Conservation (phyloP, 2,797 vertebrate species). For the Ptychobarbus kaznakovi region DNA sequence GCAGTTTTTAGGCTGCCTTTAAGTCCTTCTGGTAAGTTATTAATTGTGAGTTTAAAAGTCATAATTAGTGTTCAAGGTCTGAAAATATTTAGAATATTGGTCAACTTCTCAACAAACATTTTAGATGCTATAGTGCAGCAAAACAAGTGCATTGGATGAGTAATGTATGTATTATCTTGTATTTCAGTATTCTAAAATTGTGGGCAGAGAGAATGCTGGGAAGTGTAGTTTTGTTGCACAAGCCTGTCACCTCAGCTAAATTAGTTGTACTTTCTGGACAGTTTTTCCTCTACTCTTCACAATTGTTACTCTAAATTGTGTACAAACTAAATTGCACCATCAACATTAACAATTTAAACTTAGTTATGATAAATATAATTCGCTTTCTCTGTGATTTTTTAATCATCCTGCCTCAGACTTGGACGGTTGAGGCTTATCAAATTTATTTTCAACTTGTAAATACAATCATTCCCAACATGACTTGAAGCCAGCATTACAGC, state of each 20-base stretch:
- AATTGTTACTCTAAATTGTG: neutral
- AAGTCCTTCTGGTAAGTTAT: neutral
- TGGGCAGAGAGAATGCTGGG: conserved; percentile 2
- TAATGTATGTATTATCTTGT: neutral
- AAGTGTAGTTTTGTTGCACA: neutral
- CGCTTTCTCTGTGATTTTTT: neutral
- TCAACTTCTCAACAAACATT: neutral
- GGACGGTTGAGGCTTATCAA: neutral
- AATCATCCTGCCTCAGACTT: neutral
- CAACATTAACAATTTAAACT: neutral
- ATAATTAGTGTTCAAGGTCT: neutral
- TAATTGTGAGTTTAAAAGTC: neutral
- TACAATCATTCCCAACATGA: neutral
- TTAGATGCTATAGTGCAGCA: neutral
- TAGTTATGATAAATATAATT: neutral
- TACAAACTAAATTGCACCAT: neutral
- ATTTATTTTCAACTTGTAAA: neutral
- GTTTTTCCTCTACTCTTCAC: neutral
- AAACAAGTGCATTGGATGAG: neutral
- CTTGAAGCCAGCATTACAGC: neutral
- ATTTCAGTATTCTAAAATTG: neutral
- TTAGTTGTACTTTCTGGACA: neutral
- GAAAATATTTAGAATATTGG: neutral
- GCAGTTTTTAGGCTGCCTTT: neutral
- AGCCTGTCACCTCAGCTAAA: neutral